These are phyloP conservation scores for Myotis brandtii DNA, from an alignment of 2,113 vertebrate genomes.

Conservation along the genomic window DNA sequence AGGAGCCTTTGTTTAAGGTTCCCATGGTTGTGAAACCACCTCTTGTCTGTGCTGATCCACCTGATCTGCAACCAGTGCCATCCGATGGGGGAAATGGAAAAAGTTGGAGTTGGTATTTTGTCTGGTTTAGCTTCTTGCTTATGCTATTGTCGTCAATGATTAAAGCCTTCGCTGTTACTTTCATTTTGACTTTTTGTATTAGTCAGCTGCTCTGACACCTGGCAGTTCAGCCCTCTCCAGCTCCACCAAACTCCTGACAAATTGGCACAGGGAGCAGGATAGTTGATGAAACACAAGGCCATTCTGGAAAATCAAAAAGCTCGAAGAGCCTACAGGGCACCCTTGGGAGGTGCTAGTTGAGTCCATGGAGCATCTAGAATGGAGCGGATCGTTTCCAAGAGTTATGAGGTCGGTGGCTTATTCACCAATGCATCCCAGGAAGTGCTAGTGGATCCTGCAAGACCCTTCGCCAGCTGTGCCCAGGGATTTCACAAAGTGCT, in stretches of 20 bases:
- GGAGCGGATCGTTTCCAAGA: background rate
- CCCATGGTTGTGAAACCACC: background rate
- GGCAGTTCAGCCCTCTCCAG: background rate
- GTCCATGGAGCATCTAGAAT: background rate
- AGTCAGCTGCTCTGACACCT: background rate
- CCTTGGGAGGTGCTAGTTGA: background rate
- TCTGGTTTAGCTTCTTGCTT: background rate
- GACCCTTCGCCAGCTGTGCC: accelerated
- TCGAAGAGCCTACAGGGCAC: background rate
- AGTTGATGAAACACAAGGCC: background rate
- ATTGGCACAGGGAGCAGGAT: background rate
- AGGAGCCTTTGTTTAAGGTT: background rate
- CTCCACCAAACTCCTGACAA: background rate
- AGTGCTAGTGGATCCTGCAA: background rate
- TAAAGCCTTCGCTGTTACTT: background rate
- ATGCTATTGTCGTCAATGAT: background rate
- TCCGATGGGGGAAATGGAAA: background rate
- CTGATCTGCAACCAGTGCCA: background rate
- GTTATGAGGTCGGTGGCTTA: background rate
- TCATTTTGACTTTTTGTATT: background rate
- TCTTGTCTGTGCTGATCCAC: background rate
- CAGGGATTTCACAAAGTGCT: background rate
- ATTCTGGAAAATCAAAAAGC: background rate
- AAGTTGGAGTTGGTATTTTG: background rate
- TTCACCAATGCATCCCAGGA: background rate